Conservation (phyloP, 1,140 invertebrate species). For the Charaxes varanes region DNA sequence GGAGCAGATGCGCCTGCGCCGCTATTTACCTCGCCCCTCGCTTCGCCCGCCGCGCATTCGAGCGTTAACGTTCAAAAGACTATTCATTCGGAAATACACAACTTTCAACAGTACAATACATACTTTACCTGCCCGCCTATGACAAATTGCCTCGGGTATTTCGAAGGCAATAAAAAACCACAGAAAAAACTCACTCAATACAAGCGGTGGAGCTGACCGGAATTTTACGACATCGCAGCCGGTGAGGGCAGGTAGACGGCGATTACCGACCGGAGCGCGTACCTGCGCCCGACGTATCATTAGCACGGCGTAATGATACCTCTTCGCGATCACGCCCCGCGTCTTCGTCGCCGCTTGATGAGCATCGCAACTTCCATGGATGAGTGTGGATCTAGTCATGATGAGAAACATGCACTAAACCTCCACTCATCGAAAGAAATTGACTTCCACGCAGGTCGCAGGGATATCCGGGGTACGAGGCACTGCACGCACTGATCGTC, state of each 20-base stretch:
- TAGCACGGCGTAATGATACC: slow-evolving; percentile 53
- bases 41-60: slow-evolving; percentile 22
- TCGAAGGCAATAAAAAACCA: slow-evolving; percentile 28
- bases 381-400: slow-evolving; percentile 77
- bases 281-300: slow-evolving; percentile 63
- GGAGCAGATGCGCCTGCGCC: slow-evolving; percentile 59
- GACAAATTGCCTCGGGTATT: slow-evolving; percentile 26
- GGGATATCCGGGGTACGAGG: slow-evolving; percentile 33
- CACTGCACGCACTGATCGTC: slow-evolving; percentile 67
- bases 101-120: slow-evolving; percentile 20
- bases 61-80: slow-evolving; percentile 17
- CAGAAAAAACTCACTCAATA: slow-evolving; percentile 50
- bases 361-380: slow-evolving; percentile 72
- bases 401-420: slow-evolving; percentile 74
- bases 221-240: slow-evolving; percentile 50
- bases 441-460: slow-evolving; percentile 46
- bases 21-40: slow-evolving; percentile 46
- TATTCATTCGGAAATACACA: slow-evolving; percentile 8
- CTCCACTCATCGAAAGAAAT: slow-evolving; percentile 75
- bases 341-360: slow-evolving; percentile 31
- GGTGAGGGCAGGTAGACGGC: slow-evolving; percentile 47
- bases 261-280: slow-evolving; percentile 35
- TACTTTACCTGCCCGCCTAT: slow-evolving; percentile 19
- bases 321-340: slow-evolving; percentile 30
- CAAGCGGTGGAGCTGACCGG: slow-evolving; percentile 38